Percentiles rank a stretch among this genome's conserved stretches.
Conservation (phyloP, 2,888 invertebrate species). For the Hydrotaea diabolus region DNA sequence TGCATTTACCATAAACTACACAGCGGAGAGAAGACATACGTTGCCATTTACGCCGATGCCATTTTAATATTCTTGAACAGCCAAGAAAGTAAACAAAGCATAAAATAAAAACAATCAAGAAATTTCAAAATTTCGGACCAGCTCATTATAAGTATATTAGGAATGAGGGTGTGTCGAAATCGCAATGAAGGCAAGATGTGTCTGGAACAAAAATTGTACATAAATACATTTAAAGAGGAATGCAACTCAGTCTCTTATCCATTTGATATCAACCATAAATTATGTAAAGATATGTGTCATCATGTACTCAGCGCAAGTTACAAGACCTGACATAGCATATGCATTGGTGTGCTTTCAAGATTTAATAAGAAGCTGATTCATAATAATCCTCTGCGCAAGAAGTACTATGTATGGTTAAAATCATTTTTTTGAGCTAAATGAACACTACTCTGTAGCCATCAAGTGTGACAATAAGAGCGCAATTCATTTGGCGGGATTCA, state of each 20-base stretch:
- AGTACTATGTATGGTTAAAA: background rate
- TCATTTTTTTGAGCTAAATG: too few relatives aligned
- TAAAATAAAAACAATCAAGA: conserved; percentile 6
- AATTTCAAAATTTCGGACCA: conserved; percentile 54
- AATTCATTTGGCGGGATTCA: background rate
- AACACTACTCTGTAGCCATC: too few relatives aligned
- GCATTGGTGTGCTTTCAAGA: conserved; percentile 10
- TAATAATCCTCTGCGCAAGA: too few relatives aligned
- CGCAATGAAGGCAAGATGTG: too few relatives aligned
- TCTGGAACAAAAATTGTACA: background rate
- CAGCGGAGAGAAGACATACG: too few relatives aligned
- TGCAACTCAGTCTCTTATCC: too few relatives aligned
- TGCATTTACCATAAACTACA: too few relatives aligned
- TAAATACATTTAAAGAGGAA: too few relatives aligned
- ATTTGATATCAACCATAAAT: conserved; percentile 36
- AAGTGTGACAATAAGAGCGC: conserved; percentile 8
- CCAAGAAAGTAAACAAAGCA: too few relatives aligned
- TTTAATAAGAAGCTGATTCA: conserved; percentile 13
- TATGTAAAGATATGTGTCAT: conserved; percentile 44
- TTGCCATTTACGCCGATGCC: too few relatives aligned
- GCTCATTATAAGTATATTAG: conserved; percentile 34
- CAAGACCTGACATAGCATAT: conserved; percentile 30
- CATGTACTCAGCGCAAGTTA: too few relatives aligned
- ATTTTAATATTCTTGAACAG: background rate
- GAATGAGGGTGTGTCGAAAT: too few relatives aligned